Evolutionary conservation across 1,140 invertebrate species (phyloP), one percentile per base, ranked within the genome.

Genomic region (Protaetia brevitarsis): DNA sequence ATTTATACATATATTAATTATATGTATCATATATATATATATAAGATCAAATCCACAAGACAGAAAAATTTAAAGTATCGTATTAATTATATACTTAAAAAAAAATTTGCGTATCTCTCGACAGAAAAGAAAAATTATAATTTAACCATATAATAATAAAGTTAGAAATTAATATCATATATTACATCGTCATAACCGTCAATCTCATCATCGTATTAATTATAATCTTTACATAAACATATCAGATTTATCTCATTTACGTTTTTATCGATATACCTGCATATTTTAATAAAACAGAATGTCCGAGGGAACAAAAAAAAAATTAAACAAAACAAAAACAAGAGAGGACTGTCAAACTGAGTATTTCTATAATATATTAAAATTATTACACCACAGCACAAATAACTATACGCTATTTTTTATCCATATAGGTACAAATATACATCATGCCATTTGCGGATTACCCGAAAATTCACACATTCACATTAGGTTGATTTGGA

Each of bases 301-400:
- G 41, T 16, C 3, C 3, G 13, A 16, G 10, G 41, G 23, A 45
- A 45, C 16, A 45, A 45, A 45, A 45, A 45, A 45, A 45, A 19
- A 45, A 45, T 45, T 6, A 45, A 45, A 45, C 4, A 45, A 45
- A 45, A 45, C 7, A 45, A 19, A 45, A 45, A 45, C 41, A 19
- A 45, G 19, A 23, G 28, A 23, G 29, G 56, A 58, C 56, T 21
- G 34, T 36, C 26, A 66, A 66, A 68, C 61, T 61, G 62, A 58
- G 57, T 71, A 70, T 64, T 66, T 76, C 68, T 72, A 71, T 45
- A 21, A 45, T 45, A 45, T 72, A 67, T 76, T 78, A 78, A n/a
- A 73, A 77, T 75, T 76, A 76, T 77, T 77, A 78, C 77, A 78
- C 75, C 77, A 78, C 77, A 78, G 76, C 77, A 78, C 77, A 77